These are phyloP conservation scores for Anthoscopus minutus DNA, from an alignment of 2,113 vertebrate species.

Conservation along the genomic window DNA sequence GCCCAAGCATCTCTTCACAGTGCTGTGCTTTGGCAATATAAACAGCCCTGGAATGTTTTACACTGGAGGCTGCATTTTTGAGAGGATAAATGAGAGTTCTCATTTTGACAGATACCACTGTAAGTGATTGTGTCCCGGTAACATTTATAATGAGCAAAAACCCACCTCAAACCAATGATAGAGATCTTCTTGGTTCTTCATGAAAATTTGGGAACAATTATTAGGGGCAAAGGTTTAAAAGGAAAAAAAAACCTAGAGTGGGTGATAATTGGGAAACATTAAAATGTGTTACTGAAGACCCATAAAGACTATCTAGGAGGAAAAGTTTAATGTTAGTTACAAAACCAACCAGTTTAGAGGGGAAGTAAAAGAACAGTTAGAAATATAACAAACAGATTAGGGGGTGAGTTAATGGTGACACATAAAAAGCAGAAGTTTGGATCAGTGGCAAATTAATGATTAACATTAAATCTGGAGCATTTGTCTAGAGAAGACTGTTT, in stretches of 20 bases:
- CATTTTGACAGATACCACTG: background rate
- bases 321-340: background rate
- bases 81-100: background rate
- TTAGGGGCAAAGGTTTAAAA: background rate
- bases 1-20: background rate
- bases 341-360: background rate
- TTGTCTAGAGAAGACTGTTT: background rate
- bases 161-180: background rate
- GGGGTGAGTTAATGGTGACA: background rate
- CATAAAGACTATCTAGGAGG: background rate
- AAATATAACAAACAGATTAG: background rate
- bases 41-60: background rate
- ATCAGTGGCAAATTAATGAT: background rate
- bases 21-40: background rate
- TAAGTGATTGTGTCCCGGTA: background rate
- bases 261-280: background rate
- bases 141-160: background rate
- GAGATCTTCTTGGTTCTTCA: background rate
- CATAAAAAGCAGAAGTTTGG: background rate
- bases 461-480: background rate
- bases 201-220: background rate
- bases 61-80: background rate
- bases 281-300: background rate
- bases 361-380: background rate
- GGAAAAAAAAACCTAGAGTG: background rate